Percentiles rank a stretch among this genome's conserved stretches.
phyloP scores from a whole-genome alignment of 2,888 invertebrate genomes.

The Pheosia gnoma region DNA sequence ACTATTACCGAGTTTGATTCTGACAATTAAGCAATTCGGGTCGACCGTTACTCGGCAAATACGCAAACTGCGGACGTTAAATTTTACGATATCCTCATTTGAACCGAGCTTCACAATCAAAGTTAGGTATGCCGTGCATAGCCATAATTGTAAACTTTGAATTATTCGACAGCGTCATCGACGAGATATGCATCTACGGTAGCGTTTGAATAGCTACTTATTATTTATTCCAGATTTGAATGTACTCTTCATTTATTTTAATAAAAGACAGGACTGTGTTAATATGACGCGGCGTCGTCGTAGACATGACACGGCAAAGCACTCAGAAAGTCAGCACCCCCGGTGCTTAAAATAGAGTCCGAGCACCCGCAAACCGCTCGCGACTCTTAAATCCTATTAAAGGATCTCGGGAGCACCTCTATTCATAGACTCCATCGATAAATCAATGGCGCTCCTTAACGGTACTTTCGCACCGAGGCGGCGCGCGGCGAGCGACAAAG shows the following conservation, averaged over 20 bases:
- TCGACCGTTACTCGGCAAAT: constrained; percentile 53
- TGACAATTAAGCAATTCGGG: constrained; percentile 55
- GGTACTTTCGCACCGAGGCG: constrained; percentile 20
- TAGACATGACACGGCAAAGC: constrained; percentile 67
- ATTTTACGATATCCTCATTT: constrained; percentile 48
- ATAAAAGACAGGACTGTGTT: constrained; percentile 24
- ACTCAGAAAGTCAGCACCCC: constrained; percentile 66
- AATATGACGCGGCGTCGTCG: constrained; percentile 31
- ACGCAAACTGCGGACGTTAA: constrained; percentile 47
- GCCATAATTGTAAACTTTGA: constrained; percentile 36
- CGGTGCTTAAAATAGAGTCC: constrained; percentile 63
- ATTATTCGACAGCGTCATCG: constrained; percentile 20
- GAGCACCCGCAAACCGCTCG: constrained; percentile 61
- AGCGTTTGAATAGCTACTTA: not conserved
- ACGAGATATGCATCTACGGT: not conserved
- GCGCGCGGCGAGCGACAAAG: constrained; percentile 31
- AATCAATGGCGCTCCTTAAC: constrained; percentile 36
- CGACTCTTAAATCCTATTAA: constrained; percentile 71
- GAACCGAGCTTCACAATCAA: constrained; percentile 37
- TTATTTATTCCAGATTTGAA: not conserved
- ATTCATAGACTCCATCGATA: constrained; percentile 54
- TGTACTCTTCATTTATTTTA: not conserved
- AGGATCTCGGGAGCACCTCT: constrained; percentile 48
- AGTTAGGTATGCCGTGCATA: constrained; percentile 30
- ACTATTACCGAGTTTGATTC: constrained; percentile 44